Evolutionary conservation across 2,797 vertebrate species (phyloP), one percentile per base, ranked within the genome.

Genomic region (Notoglanidium macrostoma): DNA sequence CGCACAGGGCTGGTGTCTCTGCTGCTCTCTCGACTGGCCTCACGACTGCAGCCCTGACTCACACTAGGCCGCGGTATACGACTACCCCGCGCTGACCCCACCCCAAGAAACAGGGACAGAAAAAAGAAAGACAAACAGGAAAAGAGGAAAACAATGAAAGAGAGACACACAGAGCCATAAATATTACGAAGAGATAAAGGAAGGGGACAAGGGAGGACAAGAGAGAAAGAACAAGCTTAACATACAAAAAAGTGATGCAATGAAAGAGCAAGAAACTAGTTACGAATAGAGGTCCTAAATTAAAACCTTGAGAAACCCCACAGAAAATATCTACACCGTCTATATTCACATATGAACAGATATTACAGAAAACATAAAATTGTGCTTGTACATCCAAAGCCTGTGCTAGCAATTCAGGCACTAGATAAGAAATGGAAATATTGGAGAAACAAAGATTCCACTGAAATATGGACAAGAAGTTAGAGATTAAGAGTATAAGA

Each of bases 1-100:
- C 98, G 98, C 88, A 97, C 94, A 88, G 98, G 98, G 95, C 98
- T 99, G 79, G 98, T 96, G 95, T 99, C 98, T 95, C 98, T 96
- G 97, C 98, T 99, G 94, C 98, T 99, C 94, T 99, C 98, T 84
- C 98, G 97, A 95, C 98, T 99, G 94, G 98, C 97, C 94, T 99
- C 98, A 92, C 98, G 96, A 95, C 98, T 99, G 97, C 98, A 99
- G 89, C 98, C 98, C 96, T 99, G 98, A 96, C 98, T 99, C 97
- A 99, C 97, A 94, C 98, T 99, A 94, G 98, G 98, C 87, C 98
- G 97, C 92, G 98, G 98, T 94, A 99, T 99, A 92, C 98, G 98
- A 94, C 98, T 99, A 95, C 97, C 97, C 93, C 97, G 97, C n/a
- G 96, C 98, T 99, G 96, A 85, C 90, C 89, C 89, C 88, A 94